phyloP scores from a whole-genome alignment of 2,797 vertebrate genomes.

The Myripristis jacobus region DNA sequence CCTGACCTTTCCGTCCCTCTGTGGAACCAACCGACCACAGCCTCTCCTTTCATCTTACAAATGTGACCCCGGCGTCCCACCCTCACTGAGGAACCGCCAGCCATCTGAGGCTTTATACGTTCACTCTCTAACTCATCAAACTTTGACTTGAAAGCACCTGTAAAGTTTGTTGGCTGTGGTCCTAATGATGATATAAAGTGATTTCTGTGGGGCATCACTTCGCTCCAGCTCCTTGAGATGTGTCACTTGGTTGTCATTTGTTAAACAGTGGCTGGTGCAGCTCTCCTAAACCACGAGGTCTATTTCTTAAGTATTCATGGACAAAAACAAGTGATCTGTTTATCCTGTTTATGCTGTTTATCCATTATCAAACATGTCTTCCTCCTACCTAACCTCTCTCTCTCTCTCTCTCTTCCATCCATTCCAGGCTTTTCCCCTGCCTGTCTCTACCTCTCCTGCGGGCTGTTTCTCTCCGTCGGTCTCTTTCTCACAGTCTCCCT shows the following conservation, averaged over 20 bases:
- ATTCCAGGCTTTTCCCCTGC: constrained; percentile 7
- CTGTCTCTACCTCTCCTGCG: constrained; percentile 42
- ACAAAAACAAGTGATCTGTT: constrained; percentile 41
- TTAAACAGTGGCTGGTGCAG: neutral
- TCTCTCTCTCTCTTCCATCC: constrained; percentile 21
- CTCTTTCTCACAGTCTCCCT: constrained; percentile 47
- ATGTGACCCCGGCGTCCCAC: constrained; percentile 67
- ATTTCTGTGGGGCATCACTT: constrained; percentile 9
- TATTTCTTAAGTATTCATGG: constrained; percentile 52
- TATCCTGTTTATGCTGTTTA: constrained; percentile 15
- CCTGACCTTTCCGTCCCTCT: constrained; percentile 79
- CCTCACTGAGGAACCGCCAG: constrained; percentile 62
- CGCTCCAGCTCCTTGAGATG: constrained; percentile 9
- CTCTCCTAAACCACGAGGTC: constrained; percentile 28
- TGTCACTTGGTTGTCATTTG: neutral
- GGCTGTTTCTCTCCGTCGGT: constrained; percentile 50
- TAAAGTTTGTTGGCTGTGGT: constrained; percentile 23
- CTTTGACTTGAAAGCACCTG: constrained; percentile 21
- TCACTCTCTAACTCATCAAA: constrained; percentile 27
- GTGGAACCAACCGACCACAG: constrained; percentile 74
- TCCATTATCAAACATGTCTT: constrained; percentile 28
- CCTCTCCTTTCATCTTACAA: constrained; percentile 81
- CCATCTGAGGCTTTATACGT: constrained; percentile 53
- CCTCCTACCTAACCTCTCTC: constrained; percentile 17
- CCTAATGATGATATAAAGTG: neutral